These are phyloP conservation scores for Triplophysa dalaica DNA, from an alignment of 2,113 vertebrate genomes.

Conservation along the genomic window DNA sequence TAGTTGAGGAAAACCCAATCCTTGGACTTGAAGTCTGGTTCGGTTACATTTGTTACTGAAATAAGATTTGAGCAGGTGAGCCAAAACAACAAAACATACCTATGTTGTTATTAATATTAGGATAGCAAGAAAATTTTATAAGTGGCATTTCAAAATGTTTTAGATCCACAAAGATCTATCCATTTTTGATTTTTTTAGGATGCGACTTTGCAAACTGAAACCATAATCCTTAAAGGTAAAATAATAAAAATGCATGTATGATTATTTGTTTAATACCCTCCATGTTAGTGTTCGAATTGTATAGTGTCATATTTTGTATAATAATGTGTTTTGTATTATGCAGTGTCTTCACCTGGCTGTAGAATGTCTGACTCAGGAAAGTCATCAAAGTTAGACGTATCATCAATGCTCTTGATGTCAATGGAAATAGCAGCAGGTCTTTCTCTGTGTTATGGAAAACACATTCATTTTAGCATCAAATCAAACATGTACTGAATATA, in stretches of 20 bases:
- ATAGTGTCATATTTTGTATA: too few species aligned
- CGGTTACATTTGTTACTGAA: slow-evolving; percentile 86
- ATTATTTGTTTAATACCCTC: too few species aligned
- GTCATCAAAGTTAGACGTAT: slow-evolving; percentile 96
- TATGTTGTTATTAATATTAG: not conserved
- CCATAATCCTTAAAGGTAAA: too few species aligned
- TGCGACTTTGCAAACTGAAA: too few species aligned
- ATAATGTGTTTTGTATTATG: not conserved
- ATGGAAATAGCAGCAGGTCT: slow-evolving; percentile 93
- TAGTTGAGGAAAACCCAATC: slow-evolving; percentile 99
- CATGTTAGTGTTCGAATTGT: too few species aligned
- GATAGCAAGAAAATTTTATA: not conserved
- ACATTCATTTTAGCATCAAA: not conserved
- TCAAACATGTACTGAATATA: slow-evolving; percentile 3
- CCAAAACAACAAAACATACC: slow-evolving; percentile 32
- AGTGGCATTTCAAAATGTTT: not conserved
- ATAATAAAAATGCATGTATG: too few species aligned
- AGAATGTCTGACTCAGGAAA: slow-evolving; percentile 97
- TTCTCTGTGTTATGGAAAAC: slow-evolving; percentile 74
- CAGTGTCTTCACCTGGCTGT: slow-evolving; percentile 83
- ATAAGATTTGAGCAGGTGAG: slow-evolving; percentile 38
- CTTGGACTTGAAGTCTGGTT: slow-evolving; percentile 98
- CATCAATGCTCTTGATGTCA: slow-evolving; percentile 96
- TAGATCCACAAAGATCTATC: too few species aligned
- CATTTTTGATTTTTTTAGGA: too few species aligned